Conservation (phyloP, 2,888 invertebrate species). For the Zeuzera pyrina region DNA sequence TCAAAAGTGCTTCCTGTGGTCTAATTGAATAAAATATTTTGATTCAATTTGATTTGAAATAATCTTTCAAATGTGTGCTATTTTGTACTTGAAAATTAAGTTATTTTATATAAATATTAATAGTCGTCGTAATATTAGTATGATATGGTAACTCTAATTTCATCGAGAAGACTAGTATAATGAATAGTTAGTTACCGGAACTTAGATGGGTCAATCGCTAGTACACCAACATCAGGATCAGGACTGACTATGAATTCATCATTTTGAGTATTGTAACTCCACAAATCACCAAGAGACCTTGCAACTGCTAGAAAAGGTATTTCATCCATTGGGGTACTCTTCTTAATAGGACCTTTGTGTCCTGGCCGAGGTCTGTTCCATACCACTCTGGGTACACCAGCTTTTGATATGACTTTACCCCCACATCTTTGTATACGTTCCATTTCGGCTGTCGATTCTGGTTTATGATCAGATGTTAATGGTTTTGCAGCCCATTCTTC, state of each 20-base stretch:
- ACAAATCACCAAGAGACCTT: constrained; percentile 94
- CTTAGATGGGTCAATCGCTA: constrained; percentile 83
- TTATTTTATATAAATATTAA: too few relatives aligned
- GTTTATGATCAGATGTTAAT: constrained; percentile 95
- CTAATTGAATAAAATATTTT: too few relatives aligned
- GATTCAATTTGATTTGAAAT: too few relatives aligned
- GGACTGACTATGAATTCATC: constrained; percentile 98
- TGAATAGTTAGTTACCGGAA: constrained; percentile 61
- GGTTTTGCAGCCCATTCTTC: constrained; percentile 85
- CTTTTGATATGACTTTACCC: constrained; percentile 81
- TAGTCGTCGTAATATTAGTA: too few relatives aligned
- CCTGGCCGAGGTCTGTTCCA: constrained; percentile 95
- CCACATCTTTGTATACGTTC: constrained; percentile 86
- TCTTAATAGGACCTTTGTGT: constrained; percentile 85
- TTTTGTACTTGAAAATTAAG: too few relatives aligned
- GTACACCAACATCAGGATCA: constrained; percentile 93
- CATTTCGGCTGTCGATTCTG: constrained; percentile 89
- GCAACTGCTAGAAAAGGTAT: constrained; percentile 98
- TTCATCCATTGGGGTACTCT: constrained; percentile 92
- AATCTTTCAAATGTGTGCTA: too few relatives aligned
- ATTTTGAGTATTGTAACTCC: constrained; percentile 95
- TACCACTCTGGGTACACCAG: constrained; percentile 95
- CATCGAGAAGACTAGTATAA: background rate
- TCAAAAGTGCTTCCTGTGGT: too few relatives aligned
- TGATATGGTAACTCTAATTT: too few relatives aligned